Evolutionary conservation across 2,797 vertebrate species (phyloP).

Genomic region (Rhinella marina): DNA sequence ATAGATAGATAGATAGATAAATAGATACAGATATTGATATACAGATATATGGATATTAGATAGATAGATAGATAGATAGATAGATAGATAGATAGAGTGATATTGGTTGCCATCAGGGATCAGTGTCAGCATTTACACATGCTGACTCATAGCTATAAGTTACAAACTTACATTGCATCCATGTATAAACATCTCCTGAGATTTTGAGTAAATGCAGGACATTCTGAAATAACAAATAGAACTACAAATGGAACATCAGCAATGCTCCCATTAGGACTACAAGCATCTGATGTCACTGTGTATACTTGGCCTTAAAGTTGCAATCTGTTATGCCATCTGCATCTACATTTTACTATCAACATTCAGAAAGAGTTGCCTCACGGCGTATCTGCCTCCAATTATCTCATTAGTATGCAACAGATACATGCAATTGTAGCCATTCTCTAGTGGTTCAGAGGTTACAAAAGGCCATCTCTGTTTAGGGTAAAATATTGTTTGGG

Average conservation of each 20-base stretch:
- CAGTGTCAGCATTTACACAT: not conserved
- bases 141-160: no score
- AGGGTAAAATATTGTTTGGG: not conserved
- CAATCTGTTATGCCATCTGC: conserved; percentile 13
- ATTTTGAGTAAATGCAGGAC: not conserved
- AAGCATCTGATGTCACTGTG: not conserved
- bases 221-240: not conserved
- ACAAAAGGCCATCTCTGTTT: not conserved
- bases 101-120: not conserved
- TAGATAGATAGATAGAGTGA: not conserved
- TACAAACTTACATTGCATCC: not conserved
- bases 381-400: not conserved
- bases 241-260: not conserved
- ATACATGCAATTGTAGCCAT: not conserved
- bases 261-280: not conserved
- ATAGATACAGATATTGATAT: no score
- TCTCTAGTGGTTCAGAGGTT: not conserved
- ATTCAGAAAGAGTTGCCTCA: not conserved
- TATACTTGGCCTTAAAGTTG: not conserved
- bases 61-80: not conserved
- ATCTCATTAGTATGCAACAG: not conserved
- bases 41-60: no score
- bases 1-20: no score
- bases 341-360: not conserved
- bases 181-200: not conserved